Percentiles rank a stretch among this genome's conserved stretches.
These are phyloP conservation scores for Rhinichthys osculus DNA, from an alignment of 2,797 vertebrate genomes.

Conservation along the genomic window DNA sequence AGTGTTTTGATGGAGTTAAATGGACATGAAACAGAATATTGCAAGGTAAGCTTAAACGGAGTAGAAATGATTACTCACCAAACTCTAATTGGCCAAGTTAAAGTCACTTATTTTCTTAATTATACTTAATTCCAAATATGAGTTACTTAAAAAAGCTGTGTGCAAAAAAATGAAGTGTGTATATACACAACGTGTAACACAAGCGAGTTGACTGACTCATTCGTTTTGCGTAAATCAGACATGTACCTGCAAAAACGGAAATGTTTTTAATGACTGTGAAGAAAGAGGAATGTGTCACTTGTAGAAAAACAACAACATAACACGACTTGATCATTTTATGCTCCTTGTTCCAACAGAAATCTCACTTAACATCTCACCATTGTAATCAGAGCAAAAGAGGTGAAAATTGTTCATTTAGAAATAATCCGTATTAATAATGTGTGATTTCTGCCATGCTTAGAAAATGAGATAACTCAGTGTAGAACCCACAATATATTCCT, in stretches of 20 bases:
- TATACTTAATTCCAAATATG: too few species aligned
- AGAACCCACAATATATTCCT: constrained; percentile 62
- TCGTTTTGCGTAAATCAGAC: too few species aligned
- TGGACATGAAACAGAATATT: too few species aligned
- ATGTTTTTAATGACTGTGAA: not conserved
- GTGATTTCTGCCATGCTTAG: constrained; percentile 74
- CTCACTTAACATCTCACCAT: constrained; percentile 20
- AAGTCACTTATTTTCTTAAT: too few species aligned
- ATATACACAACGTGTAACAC: not conserved
- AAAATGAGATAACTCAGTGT: constrained; percentile 58
- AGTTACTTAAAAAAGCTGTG: too few species aligned
- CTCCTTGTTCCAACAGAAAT: constrained; percentile 26
- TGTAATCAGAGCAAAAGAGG: constrained; percentile 31
- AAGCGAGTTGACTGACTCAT: not conserved
- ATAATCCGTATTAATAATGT: constrained; percentile 47
- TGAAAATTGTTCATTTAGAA: constrained; percentile 19
- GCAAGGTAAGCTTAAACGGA: too few species aligned
- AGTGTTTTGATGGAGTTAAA: too few species aligned
- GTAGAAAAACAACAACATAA: constrained; percentile 10
- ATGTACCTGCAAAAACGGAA: too few species aligned
- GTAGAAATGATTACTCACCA: too few species aligned
- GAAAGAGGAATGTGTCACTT: not conserved
- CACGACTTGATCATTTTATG: constrained; percentile 26
- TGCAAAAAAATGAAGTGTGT: too few species aligned
- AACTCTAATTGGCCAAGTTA: too few species aligned